phyloP scores from a whole-genome alignment of 2,113 vertebrate genomes.

The Australoheros scitulus region DNA sequence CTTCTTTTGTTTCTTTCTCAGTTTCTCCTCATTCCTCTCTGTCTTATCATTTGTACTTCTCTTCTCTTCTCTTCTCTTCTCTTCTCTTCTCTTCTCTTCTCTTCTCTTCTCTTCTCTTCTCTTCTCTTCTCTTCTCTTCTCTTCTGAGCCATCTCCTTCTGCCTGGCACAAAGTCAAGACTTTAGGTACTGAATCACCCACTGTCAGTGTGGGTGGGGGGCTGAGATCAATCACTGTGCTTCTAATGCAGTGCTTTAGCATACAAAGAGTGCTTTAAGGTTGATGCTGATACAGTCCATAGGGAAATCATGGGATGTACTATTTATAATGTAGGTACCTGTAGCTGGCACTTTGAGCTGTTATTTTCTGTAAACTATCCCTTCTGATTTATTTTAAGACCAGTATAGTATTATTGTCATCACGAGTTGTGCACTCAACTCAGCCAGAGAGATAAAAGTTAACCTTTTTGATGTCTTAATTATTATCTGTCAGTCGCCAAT shows the following conservation, averaged over 20 bases:
- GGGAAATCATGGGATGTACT: slow-evolving; percentile 70
- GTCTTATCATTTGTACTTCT: background rate
- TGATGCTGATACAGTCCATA: slow-evolving; percentile 55
- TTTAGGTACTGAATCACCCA: slow-evolving; percentile 57
- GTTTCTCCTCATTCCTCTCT: background rate
- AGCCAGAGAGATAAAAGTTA: slow-evolving; percentile 37
- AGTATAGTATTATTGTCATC: slow-evolving; percentile 12
- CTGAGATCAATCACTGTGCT: slow-evolving; percentile 62
- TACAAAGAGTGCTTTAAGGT: slow-evolving; percentile 66
- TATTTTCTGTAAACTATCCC: slow-evolving; percentile 21
- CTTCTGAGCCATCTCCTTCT: slow-evolving; percentile 19
- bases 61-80: background rate
- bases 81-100: slow-evolving; percentile 1
- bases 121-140: slow-evolving; percentile 4
- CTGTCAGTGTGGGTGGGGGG: slow-evolving; percentile 62
- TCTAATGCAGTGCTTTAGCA: slow-evolving; percentile 67
- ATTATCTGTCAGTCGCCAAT: slow-evolving; percentile 41
- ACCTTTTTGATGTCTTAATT: slow-evolving; percentile 44
- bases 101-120: slow-evolving; percentile 1
- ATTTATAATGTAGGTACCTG: slow-evolving; percentile 51
- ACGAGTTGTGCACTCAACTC: slow-evolving; percentile 12
- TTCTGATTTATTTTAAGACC: slow-evolving; percentile 13
- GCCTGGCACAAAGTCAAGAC: slow-evolving; percentile 53
- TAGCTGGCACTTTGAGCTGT: slow-evolving; percentile 13
- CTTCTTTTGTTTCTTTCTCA: background rate